A percentile compares a stretch with the other conserved stretches of the same genome.
Conservation (phyloP, 2,888 invertebrate species). For the Leptopilina myrica region DNA sequence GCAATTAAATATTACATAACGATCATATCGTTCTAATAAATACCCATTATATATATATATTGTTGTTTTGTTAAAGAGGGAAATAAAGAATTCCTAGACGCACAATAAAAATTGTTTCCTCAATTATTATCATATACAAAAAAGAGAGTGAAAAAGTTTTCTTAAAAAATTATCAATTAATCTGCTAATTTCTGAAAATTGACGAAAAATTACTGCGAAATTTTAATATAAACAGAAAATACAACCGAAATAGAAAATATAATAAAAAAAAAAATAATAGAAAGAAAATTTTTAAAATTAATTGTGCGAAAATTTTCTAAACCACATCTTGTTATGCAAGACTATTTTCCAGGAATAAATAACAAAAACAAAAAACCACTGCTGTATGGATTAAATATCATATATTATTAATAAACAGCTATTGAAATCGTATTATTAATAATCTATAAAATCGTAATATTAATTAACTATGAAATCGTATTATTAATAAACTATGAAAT, state of each 20-base stretch:
- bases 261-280: background rate
- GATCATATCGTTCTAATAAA: background rate
- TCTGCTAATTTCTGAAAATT: background rate
- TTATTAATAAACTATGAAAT: too few species aligned
- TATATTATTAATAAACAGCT: too few species aligned
- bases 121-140: conserved; percentile 1
- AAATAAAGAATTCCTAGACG: background rate
- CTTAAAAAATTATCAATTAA: background rate
- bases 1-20: conserved; percentile 14
- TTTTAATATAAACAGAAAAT: background rate
- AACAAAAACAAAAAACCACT: conserved; percentile 39
- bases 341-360: conserved; percentile 25
- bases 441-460: too few species aligned
- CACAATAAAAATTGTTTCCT: conserved; percentile 3
- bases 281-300: background rate
- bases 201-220: background rate
- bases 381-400: conserved; percentile 42
- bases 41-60: background rate
- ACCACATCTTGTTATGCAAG: conserved; percentile 50
- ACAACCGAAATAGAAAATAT: background rate
- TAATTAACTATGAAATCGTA: too few species aligned
- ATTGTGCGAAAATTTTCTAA: conserved; percentile 37
- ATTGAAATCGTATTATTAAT: too few species aligned
- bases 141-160: background rate
- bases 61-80: background rate